Conservation (phyloP, 2,888 invertebrate species). For the Tenthredo scrophulariae region DNA sequence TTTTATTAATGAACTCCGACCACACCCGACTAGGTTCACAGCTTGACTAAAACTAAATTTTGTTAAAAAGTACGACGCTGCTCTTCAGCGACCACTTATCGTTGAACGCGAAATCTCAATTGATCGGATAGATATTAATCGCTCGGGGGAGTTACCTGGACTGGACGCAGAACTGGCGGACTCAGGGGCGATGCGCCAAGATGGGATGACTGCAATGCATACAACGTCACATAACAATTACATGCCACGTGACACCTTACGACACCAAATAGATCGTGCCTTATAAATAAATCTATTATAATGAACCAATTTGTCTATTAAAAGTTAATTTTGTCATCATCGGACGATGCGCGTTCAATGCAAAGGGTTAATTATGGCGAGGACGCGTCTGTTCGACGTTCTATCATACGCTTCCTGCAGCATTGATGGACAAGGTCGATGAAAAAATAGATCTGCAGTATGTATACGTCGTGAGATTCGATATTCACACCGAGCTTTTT, state of each 20-base stretch:
- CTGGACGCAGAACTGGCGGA: conserved; percentile 74
- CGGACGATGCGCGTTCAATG: conserved; percentile 5
- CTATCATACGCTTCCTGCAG: not conserved
- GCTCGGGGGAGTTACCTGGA: conserved; percentile 75
- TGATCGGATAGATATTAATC: conserved; percentile 61
- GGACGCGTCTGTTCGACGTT: conserved; percentile 18
- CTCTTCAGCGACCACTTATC: conserved; percentile 25
- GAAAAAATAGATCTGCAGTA: conserved; percentile 5
- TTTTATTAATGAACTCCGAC: not conserved
- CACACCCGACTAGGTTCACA: not conserved
- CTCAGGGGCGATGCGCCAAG: conserved; percentile 76
- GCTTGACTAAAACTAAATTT: conserved; percentile 24
- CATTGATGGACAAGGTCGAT: conserved; percentile 31
- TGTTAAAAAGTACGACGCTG: not conserved
- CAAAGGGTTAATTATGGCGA: conserved; percentile 32
- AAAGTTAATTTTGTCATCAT: conserved; percentile 51
- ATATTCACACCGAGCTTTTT: not conserved
- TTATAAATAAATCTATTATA: conserved; percentile 51
- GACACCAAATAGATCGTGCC: conserved; percentile 51
- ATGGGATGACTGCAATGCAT: conserved; percentile 73
- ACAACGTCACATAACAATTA: conserved; percentile 72
- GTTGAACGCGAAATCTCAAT: conserved; percentile 21
- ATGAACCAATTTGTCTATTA: conserved; percentile 29
- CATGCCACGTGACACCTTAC: conserved; percentile 63
- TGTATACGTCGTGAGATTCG: not conserved